Evolutionary conservation across 2,888 invertebrate genomes (phyloP).

Genomic region (Caenorhabditis sulstoni): DNA sequence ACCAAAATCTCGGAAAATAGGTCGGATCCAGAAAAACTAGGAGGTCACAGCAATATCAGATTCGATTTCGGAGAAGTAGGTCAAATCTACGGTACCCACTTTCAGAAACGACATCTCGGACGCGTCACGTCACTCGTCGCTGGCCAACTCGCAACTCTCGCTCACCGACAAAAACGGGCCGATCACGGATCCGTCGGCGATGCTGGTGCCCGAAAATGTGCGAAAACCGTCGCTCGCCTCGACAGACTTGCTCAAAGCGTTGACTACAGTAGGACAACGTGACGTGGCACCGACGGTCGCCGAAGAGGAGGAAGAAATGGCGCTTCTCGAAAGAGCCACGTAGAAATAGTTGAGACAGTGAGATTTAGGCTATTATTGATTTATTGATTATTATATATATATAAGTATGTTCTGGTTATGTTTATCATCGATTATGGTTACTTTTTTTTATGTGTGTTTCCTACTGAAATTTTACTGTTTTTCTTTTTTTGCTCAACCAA

Average conservation of each 20-base stretch:
- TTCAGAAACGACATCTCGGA: slow-evolving; percentile 56
- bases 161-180: slow-evolving; percentile 37
- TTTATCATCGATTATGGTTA: too few species aligned
- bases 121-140: slow-evolving; percentile 32
- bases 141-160: slow-evolving; percentile 25
- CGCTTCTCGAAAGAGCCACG: slow-evolving; percentile 36
- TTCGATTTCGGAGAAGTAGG: too few species aligned
- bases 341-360: too few species aligned
- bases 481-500: too few species aligned
- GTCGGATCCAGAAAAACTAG: background rate
- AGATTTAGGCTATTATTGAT: too few species aligned
- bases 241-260: slow-evolving; percentile 10
- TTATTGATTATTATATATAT: too few species aligned
- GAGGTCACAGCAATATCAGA: too few species aligned
- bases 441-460: too few species aligned
- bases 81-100: background rate
- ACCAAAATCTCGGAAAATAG: too few species aligned
- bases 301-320: slow-evolving; percentile 55
- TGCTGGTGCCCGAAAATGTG: slow-evolving; percentile 60
- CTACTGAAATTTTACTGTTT: too few species aligned
- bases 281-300: slow-evolving; percentile 41
- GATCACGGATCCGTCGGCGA: slow-evolving; percentile 65
- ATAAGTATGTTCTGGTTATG: too few species aligned
- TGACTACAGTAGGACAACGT: slow-evolving; percentile 22
- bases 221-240: slow-evolving; percentile 53